These are phyloP conservation scores for Anguilla rostrata DNA, from an alignment of 2,113 vertebrate genomes.

Conservation along the genomic window DNA sequence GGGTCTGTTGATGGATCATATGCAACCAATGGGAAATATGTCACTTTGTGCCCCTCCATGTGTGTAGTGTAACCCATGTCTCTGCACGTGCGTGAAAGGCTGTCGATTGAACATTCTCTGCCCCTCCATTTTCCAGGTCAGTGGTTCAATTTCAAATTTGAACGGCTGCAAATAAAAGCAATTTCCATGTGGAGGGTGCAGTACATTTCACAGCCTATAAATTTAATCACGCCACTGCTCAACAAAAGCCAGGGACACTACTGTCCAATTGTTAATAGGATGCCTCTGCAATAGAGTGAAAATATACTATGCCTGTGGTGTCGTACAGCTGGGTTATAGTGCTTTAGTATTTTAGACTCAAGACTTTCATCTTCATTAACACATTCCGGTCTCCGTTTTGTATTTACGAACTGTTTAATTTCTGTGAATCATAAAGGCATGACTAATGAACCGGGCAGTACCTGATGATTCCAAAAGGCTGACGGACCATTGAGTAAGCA, in stretches of 20 bases:
- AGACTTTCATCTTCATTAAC: neutral
- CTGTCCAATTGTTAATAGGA: neutral
- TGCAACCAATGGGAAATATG: neutral
- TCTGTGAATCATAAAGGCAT: neutral
- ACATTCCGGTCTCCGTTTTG: neutral
- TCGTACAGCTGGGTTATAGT: neutral
- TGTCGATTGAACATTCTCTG: constrained; percentile 9
- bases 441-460: neutral
- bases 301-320: neutral
- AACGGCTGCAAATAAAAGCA: constrained; percentile 22
- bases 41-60: neutral
- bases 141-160: constrained; percentile 26
- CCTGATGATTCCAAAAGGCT: neutral
- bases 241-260: neutral
- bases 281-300: neutral
- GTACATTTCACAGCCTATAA: constrained; percentile 7
- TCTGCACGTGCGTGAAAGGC: neutral
- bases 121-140: constrained; percentile 27
- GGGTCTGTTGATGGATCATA: too few species aligned
- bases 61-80: neutral
- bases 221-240: neutral
- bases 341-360: neutral
- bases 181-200: constrained; percentile 12
- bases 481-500: neutral
- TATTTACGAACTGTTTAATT: neutral